These are phyloP conservation scores for Embiotoca jacksoni DNA, from an alignment of 2,113 vertebrate genomes.

Conservation along the genomic window DNA sequence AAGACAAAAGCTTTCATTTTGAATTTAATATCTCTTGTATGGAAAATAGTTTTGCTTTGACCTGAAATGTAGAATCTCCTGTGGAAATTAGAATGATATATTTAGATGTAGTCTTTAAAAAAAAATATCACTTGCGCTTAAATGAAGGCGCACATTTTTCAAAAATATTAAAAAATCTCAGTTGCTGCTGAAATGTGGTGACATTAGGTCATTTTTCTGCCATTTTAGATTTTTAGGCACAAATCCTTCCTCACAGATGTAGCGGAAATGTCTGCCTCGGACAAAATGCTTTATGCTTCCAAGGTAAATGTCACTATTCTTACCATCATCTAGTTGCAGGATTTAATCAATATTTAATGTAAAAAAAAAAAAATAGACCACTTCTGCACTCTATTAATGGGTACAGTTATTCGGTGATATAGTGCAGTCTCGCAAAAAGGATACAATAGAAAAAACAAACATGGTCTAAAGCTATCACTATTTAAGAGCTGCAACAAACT, in stretches of 20 bases:
- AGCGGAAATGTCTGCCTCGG: constrained; percentile 16
- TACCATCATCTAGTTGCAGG: constrained; percentile 14
- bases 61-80: constrained; percentile 2
- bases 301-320: neutral
- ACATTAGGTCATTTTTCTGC: neutral
- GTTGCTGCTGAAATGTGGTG: constrained; percentile 1
- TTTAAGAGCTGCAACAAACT: constrained; percentile 34
- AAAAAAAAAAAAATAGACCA: constrained; percentile 30
- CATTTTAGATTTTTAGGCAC: constrained; percentile 25
- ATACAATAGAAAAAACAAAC: constrained; percentile 34
- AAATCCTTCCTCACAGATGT: neutral
- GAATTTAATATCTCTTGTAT: constrained; percentile 5
- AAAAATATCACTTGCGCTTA: constrained; percentile 34
- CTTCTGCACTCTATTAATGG: constrained; percentile 15
- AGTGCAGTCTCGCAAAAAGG: constrained; percentile 38
- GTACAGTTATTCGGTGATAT: constrained; percentile 18
- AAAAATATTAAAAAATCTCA: neutral
- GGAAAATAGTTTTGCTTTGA: constrained; percentile 32
- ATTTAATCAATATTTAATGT: constrained; percentile 9
- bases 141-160: neutral
- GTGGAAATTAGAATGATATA: constrained; percentile 20
- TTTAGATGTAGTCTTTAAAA: constrained; percentile 23
- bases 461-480: constrained; percentile 38
- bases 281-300: constrained; percentile 12
- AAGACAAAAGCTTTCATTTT: constrained; percentile 33